Base-by-base conservation (phyloP, 2,797 vertebrate species). In the Hypotaenidia okinawae region DNA sequence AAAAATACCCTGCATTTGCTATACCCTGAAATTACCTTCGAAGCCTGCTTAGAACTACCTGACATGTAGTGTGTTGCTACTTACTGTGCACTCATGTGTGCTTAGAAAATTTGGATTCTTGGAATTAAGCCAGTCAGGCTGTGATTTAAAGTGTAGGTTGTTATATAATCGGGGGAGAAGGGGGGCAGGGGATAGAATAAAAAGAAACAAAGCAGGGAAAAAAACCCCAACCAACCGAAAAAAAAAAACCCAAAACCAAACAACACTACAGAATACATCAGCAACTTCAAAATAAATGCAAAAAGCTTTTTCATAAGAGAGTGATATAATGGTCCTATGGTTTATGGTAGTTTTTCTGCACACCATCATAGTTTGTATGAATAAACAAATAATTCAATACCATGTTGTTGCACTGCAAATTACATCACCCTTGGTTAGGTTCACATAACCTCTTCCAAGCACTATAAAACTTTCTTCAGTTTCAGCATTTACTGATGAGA, bases 391-490 rank as follows among this genome's bases (percentile, higher is more conserved):
- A 90, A 81, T 80, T 24, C 25, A 73, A 27, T 84, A 51, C 9
- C 84, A 37, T 92, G 89, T 22, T 74, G n/a, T 32, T 94, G 64
- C 49, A 84, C 18, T 89, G 51, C 45, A 95, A 92, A 94, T 90
- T 93, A 92, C 6, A 16, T 73, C 39, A 32, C 89, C n/a, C 33
- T 94, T 19, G 59, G 25, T 63, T 87, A 54, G 43, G 59, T 95
- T 93, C 87, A 94, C 78, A 93, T 78, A 96, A 82, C 51, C 35
- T 82, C 41, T 94, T 96, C 57, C 74, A 88, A 88, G n/a, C 27
- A 73, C 25, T 51, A 37, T 69, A 72, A 23, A 80, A 61, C 72
- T 37, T 82, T 83, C 63, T 91, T 84, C 55, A 78, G 51, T 90
- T 96, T 96, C 92, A 89, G 25, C 23, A 35, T 76, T 75, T 93